phyloP scores from a whole-genome alignment of 1,140 invertebrate species.

The Ips typographus region DNA sequence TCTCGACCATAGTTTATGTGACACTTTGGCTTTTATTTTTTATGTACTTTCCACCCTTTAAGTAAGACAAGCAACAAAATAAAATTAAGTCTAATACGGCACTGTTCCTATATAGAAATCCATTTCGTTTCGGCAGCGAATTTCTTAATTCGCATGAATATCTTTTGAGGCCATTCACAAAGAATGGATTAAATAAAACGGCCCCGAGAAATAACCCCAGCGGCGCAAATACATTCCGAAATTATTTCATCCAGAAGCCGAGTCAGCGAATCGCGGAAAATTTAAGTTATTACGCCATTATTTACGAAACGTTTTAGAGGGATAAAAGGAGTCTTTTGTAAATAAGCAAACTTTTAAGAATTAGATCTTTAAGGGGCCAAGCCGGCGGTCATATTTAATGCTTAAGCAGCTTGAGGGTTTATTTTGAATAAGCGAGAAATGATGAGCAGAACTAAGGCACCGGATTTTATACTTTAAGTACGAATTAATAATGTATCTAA shows the following conservation, averaged over 20 bases:
- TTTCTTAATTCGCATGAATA: conserved; percentile 33
- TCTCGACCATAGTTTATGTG: too few species aligned
- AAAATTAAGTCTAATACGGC: not conserved
- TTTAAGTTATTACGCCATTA: conserved; percentile 32
- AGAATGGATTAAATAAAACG: conserved; percentile 35
- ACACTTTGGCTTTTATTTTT: too few species aligned
- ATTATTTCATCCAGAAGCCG: conserved; percentile 20
- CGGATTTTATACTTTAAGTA: too few species aligned
- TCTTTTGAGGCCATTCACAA: conserved; percentile 22
- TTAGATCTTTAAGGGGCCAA: conserved; percentile 1
- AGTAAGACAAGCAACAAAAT: too few species aligned
- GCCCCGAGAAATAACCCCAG: not conserved
- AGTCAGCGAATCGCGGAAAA: conserved; percentile 33
- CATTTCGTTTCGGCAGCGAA: conserved; percentile 13
- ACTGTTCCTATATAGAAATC: conserved; percentile 1
- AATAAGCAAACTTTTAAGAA: conserved; percentile 14
- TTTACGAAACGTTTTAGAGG: conserved; percentile 24
- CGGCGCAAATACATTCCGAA: conserved; percentile 22
- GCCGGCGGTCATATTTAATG: too few species aligned
- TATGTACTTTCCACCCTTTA: too few species aligned
- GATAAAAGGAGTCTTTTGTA: not conserved
- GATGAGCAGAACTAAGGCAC: too few species aligned
- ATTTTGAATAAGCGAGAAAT: too few species aligned
- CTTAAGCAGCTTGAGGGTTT: too few species aligned
- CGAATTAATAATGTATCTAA: too few species aligned